Evolutionary conservation across 2,797 vertebrate species (phyloP).

Genomic region (Centropyge bicolor): DNA sequence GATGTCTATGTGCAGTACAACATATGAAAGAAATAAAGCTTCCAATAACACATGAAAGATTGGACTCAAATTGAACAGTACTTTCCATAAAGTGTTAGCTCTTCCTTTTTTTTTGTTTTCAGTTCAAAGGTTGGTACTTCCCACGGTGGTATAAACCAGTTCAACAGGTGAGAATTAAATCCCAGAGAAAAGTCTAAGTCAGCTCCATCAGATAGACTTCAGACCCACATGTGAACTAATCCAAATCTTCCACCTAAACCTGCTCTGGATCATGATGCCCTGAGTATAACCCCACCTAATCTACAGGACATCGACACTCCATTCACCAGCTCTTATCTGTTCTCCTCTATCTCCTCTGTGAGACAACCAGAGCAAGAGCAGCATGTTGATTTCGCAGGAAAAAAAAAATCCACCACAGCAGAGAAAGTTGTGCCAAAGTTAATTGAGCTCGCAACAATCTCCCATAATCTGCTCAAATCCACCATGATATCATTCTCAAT

Average conservation of each 20-base stretch:
- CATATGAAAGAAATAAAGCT: no score
- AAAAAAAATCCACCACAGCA: not conserved
- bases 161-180: constrained; percentile 8
- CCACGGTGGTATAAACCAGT: constrained; percentile 13
- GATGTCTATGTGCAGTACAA: no score
- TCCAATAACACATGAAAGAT: not conserved
- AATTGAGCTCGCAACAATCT: not conserved
- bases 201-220: constrained; percentile 24
- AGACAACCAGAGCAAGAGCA: not conserved
- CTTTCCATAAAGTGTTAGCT: not conserved
- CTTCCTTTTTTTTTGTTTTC: no score
- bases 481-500: not conserved
- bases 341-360: not conserved
- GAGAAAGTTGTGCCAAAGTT: not conserved
- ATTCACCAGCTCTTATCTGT: not conserved
- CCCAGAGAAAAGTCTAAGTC: constrained; percentile 9
- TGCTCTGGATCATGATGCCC: constrained; percentile 35
- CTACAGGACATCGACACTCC: constrained; percentile 10
- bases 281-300: constrained; percentile 30
- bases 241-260: constrained; percentile 45
- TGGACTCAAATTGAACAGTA: not conserved
- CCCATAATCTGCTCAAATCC: not conserved
- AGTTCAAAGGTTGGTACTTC: constrained; percentile 46
- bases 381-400: not conserved
- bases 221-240: constrained; percentile 30